A percentile compares a stretch with the other conserved stretches of the same genome.
These are phyloP conservation scores for Yponomeuta malinellus DNA, from an alignment of 2,888 invertebrate species.

Conservation along the genomic window DNA sequence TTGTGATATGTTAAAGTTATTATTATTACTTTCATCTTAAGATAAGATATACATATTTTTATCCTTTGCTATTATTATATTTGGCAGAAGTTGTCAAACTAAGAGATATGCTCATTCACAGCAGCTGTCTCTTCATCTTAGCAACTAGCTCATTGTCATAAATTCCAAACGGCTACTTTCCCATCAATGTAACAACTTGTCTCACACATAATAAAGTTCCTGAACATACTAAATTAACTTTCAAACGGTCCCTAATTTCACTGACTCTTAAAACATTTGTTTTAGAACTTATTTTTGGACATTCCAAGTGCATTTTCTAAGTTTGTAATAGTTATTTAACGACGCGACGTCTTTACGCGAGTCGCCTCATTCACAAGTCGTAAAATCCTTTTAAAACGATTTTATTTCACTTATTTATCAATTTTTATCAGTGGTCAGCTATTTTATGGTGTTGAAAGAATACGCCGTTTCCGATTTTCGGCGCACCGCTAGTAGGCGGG, in stretches of 20 bases:
- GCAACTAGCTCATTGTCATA: not conserved
- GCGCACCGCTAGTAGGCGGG: not conserved
- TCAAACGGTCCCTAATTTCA: not conserved
- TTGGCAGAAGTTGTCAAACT: too few species aligned
- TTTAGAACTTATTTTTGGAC: not conserved
- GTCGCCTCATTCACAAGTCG: conserved; percentile 18
- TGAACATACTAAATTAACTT: not conserved
- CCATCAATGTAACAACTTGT: conserved; percentile 8
- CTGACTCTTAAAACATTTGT: not conserved
- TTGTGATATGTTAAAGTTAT: too few species aligned
- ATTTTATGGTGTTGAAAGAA: conserved; percentile 10
- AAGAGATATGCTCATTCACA: too few species aligned
- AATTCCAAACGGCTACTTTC: not conserved
- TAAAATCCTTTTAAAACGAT: conserved; percentile 20
- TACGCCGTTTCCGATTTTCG: not conserved
- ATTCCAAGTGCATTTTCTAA: not conserved
- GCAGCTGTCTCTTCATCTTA: not conserved
- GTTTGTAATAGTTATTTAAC: conserved; percentile 3
- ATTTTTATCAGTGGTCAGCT: conserved; percentile 14
- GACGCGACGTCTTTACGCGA: conserved; percentile 7
- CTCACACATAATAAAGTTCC: conserved; percentile 4
- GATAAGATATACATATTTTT: too few species aligned
- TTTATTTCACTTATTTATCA: conserved; percentile 17
- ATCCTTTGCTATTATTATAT: too few species aligned
- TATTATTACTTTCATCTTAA: too few species aligned